Evolutionary conservation across 2,113 vertebrate genomes (phyloP), one percentile per base, ranked within the genome.

Genomic region (Trematomus loennbergii): DNA sequence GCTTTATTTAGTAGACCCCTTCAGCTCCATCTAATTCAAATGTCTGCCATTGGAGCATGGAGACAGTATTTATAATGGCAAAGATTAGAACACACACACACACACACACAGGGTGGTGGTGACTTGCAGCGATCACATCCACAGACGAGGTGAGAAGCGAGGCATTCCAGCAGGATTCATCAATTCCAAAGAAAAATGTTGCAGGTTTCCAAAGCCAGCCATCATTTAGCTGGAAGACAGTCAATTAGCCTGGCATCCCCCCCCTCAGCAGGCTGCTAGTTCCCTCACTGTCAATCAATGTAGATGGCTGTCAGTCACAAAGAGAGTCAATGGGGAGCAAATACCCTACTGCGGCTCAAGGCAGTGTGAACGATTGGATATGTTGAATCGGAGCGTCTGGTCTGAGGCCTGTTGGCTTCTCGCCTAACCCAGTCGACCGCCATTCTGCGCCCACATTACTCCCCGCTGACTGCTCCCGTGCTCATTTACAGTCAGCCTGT

Each of bases 291-390:
- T 93, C 87, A 91, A 84, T 93, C 91, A 91, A 71, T 91, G 85
- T 75, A 89, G 92, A 94, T 85, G 86, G 82, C 91, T 94, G 93
- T 94, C 94, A 92, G 79, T 94, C 94, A 91, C 71, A 68, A 25
- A 69, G 64, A 72, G 48, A 79, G 64, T 86, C 75, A 69, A 72
- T 81, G 74, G 77, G 50, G 65, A 10, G 54, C 36, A 81, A 79
- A 68, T 79, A 57, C 71, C 83, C 78, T 8, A 52, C 84, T 77
- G 76, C 73, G 85, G 84, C 85, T 86, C 48, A 78, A 82, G 87
- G 86, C 84, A 75, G 77, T 69, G 58, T 88, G 83, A 84, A 86
- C 79, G 81, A 86, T 87, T 70, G 81, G 79, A 79, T 68, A 77
- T 83, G 85, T 84, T 85, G 84, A 88, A 90, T 80, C n/a, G 58